Evolutionary conservation across 2,113 vertebrate species (phyloP).

Genomic region (Indicator indicator): DNA sequence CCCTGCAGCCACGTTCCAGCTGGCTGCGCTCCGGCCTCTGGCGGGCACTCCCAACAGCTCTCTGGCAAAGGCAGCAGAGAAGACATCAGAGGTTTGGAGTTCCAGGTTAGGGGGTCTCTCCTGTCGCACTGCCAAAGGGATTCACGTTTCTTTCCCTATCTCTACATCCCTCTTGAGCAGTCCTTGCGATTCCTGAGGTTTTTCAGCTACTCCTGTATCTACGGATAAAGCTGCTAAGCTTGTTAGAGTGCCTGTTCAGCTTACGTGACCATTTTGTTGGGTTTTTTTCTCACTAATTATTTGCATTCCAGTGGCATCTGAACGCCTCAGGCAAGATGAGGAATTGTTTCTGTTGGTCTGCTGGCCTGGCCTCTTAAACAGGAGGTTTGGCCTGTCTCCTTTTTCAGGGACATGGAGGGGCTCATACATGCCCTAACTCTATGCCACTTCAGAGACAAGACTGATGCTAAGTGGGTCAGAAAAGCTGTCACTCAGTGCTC

Average conservation of each 20-base stretch:
- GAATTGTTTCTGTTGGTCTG: background rate
- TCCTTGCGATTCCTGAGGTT: background rate
- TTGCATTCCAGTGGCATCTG: background rate
- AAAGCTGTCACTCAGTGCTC: background rate
- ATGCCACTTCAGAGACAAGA: background rate
- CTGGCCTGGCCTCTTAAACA: background rate
- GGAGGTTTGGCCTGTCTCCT: background rate
- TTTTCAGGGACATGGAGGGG: background rate
- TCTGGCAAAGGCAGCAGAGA: background rate
- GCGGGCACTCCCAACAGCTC: background rate
- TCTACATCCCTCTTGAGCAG: background rate
- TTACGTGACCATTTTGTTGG: background rate
- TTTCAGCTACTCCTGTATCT: background rate
- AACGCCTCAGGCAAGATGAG: background rate
- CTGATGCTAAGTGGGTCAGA: constrained; percentile 14
- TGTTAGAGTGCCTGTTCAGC: background rate
- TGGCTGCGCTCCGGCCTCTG: background rate
- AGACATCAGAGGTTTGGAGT: background rate
- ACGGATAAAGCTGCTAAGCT: background rate
- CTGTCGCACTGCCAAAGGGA: background rate
- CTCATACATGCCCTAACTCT: background rate
- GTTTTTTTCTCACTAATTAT: background rate
- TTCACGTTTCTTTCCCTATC: background rate
- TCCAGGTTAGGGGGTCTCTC: background rate
- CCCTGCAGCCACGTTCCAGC: background rate